These are phyloP conservation scores for Sipha flava DNA, from an alignment of 1,140 invertebrate genomes.

Conservation along the genomic window DNA sequence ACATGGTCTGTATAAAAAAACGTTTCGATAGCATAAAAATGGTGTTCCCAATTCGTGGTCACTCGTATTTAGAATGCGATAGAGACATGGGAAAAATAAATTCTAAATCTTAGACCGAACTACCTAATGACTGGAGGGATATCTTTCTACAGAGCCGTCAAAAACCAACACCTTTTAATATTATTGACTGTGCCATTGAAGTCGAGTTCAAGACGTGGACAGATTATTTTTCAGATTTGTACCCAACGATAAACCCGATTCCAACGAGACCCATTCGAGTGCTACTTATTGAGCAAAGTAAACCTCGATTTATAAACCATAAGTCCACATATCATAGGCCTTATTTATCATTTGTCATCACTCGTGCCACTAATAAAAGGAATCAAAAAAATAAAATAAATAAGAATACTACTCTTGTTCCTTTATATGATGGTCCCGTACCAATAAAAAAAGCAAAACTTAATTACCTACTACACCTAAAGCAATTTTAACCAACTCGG, in stretches of 20 bases:
- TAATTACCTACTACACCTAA: not conserved
- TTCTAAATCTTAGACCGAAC: not conserved
- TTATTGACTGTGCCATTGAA: not conserved
- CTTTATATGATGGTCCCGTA: too few species aligned
- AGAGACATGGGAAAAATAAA: slow-evolving; percentile 21
- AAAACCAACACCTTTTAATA: slow-evolving; percentile 14
- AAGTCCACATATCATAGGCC: too few species aligned
- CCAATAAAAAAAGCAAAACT: not conserved
- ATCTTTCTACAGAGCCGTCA: not conserved
- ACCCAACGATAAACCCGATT: not conserved
- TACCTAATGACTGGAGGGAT: slow-evolving; percentile 31
- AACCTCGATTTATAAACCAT: too few species aligned
- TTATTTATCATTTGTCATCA: too few species aligned
- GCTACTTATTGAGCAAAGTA: too few species aligned
- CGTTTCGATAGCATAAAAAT: not conserved
- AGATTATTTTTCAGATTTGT: not conserved
- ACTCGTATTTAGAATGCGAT: slow-evolving; percentile 34
- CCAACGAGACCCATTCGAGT: too few species aligned
- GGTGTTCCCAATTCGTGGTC: not conserved
- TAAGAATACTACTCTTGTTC: too few species aligned
- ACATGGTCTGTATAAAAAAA: not conserved
- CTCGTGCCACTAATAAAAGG: not conserved
- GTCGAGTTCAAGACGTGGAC: not conserved
- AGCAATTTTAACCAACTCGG: too few species aligned
- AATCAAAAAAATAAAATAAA: not conserved